Evolutionary conservation across 2,113 vertebrate genomes (phyloP).

Genomic region (Alethe diademata): DNA sequence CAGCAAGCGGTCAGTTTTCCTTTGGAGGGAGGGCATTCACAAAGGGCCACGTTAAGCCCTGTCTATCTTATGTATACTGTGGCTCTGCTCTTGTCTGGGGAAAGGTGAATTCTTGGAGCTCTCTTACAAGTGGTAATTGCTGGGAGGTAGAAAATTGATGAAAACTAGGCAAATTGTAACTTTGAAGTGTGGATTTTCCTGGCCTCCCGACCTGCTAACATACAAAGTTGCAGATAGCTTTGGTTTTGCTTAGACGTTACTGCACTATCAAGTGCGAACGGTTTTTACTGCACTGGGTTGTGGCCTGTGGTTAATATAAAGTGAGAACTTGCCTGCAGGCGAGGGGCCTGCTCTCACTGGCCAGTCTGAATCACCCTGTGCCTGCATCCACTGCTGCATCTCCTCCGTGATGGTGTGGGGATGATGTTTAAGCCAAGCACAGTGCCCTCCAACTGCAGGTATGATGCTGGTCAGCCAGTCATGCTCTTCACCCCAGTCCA

Average conservation of each 20-base stretch:
- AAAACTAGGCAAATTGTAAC: neutral
- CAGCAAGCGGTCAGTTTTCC: neutral
- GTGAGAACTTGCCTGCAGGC: neutral
- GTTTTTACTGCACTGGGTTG: neutral
- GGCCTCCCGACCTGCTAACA: neutral
- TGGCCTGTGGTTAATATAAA: neutral
- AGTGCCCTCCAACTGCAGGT: accelerated
- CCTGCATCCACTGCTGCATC: neutral
- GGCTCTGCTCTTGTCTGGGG: neutral
- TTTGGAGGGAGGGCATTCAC: neutral
- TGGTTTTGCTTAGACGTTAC: neutral
- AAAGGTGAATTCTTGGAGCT: neutral
- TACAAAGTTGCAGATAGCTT: neutral
- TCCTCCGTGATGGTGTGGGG: accelerated
- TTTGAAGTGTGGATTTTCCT: neutral
- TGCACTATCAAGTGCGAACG: neutral
- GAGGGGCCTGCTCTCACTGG: neutral
- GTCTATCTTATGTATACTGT: neutral
- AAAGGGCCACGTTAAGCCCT: neutral
- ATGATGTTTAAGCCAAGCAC: neutral
- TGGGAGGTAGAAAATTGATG: neutral
- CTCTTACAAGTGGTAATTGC: neutral
- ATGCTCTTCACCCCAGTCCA: accelerated
- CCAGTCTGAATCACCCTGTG: neutral
- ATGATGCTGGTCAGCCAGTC: neutral